These are phyloP conservation scores for Lacerta bilineata DNA, from an alignment of 2,797 vertebrate species.

Conservation along the genomic window DNA sequence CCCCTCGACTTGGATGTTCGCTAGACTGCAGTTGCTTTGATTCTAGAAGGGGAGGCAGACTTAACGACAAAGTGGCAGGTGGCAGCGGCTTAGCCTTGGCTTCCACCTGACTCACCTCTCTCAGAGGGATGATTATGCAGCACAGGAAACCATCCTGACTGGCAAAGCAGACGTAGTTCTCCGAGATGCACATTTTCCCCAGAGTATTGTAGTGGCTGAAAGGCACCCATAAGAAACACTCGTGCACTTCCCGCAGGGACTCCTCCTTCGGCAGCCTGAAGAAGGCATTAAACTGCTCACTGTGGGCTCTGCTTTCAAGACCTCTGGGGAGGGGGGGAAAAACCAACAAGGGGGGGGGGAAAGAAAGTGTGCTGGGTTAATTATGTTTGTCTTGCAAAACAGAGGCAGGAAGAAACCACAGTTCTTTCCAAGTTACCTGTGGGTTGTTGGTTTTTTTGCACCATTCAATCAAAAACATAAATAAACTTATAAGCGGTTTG, in stretches of 20 bases:
- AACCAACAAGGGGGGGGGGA: not conserved
- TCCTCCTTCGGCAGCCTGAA: conserved; percentile 94
- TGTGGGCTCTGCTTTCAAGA: conserved; percentile 91
- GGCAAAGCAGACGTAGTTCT: conserved; percentile 95
- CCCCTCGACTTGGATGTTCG: conserved; percentile 4
- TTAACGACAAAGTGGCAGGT: not conserved
- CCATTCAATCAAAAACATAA: no score
- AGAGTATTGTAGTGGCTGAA: conserved; percentile 91
- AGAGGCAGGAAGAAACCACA: no score
- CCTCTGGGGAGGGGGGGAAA: conserved; percentile 81
- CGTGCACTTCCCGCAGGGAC: conserved; percentile 91
- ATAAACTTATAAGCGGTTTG: no score
- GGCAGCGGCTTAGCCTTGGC: not conserved
- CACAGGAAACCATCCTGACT: conserved; percentile 95
- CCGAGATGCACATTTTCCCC: conserved; percentile 95
- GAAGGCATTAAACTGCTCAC: conserved; percentile 91
- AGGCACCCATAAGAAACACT: conserved; percentile 95
- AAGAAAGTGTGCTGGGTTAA: no score
- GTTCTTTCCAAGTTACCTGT: no score
- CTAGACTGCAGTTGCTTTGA: conserved; percentile 9
- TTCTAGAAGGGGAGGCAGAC: conserved; percentile 20
- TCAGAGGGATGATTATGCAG: conserved; percentile 91
- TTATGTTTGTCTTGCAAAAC: no score
- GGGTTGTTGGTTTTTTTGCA: no score
- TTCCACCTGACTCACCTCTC: conserved; percentile 87